Evolutionary conservation across 2,888 invertebrate genomes (phyloP).

Genomic region (Ashinkailepas kermadecensis): DNA sequence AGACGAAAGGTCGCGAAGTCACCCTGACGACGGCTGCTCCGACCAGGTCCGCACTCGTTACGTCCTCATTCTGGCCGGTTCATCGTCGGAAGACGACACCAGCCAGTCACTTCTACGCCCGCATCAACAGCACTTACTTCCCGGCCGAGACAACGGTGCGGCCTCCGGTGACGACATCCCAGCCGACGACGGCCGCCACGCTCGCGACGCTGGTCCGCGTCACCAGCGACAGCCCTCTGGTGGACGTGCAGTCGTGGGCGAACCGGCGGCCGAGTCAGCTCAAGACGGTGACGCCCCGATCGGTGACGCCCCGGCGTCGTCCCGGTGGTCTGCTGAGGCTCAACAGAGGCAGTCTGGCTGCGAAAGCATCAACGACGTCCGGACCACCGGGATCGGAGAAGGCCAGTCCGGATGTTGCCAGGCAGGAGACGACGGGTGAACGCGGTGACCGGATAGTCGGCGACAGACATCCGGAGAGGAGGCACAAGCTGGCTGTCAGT

Average conservation of each 20-base stretch:
- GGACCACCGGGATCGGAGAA: background rate
- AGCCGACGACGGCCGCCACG: no score
- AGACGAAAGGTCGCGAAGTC: no score
- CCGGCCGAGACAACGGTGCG: background rate
- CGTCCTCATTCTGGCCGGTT: no score
- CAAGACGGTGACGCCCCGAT: background rate
- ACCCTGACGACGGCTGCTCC: no score
- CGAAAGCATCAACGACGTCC: background rate
- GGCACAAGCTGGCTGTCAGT: no score
- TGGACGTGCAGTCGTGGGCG: background rate
- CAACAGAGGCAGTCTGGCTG: background rate
- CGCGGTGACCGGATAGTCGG: no score
- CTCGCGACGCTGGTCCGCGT: background rate
- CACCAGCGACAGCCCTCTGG: background rate
- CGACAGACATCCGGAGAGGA: no score
- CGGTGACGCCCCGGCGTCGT: background rate
- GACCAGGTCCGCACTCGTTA: no score
- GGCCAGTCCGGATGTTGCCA: background rate
- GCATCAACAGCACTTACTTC: conserved; percentile 14
- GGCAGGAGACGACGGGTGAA: background rate
- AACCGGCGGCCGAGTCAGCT: background rate
- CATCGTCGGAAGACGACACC: background rate
- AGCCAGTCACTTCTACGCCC: background rate
- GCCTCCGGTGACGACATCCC: no score
- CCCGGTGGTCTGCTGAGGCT: background rate